Evolutionary conservation across 2,113 vertebrate genomes (phyloP), one percentile per base, ranked within the genome.

Genomic region (Sprattus sprattus): DNA sequence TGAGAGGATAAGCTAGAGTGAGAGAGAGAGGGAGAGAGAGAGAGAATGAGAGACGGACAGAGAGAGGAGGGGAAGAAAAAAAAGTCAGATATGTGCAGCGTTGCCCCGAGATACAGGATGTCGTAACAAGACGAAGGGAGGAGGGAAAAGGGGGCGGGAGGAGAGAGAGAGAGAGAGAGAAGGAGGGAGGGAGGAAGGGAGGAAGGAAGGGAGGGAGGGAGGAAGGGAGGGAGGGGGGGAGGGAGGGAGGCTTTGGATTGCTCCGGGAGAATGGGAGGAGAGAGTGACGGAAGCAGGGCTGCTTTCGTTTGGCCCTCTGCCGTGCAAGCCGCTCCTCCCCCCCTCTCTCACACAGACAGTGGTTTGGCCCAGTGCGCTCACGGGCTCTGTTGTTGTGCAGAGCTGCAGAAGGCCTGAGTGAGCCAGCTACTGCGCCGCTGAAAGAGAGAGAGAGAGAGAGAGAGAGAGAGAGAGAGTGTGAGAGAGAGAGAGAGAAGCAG

Each of bases 381-480:
- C 71, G 91, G 90, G 92, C 92, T 92, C 94, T 95, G 95, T 96
- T 96, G 94, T 96, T 95, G 95, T 95, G 95, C 95, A 95, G 94
- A 94, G 94, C 95, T 93, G 95, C 94, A 95, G 94, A 94, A 93
- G 93, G 93, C 93, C 93, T 90, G 92, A 89, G 81, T 88, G 91
- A 93, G 91, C 90, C 91, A 92, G 92, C 88, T 86, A 92, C 86
- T 89, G 86, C 83, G 10, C 85, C 82, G 54, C 82, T 50, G 86
- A 85, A 83, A 88, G 49, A 85, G 39, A 64, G 81, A 87, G 78
- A 82, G 52, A 89, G 75, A 86, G 83, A 87, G 84, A 85, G 81
- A 84, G 83, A 81, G 83, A 83, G 85, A 83, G 86, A 85, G 75
- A 87, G 85, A 82, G 52, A 84, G 82, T 22, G 82, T 81, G 83